These are phyloP conservation scores for Dryocosmus kuriphilus DNA, from an alignment of 2,888 invertebrate species.

Conservation along the genomic window DNA sequence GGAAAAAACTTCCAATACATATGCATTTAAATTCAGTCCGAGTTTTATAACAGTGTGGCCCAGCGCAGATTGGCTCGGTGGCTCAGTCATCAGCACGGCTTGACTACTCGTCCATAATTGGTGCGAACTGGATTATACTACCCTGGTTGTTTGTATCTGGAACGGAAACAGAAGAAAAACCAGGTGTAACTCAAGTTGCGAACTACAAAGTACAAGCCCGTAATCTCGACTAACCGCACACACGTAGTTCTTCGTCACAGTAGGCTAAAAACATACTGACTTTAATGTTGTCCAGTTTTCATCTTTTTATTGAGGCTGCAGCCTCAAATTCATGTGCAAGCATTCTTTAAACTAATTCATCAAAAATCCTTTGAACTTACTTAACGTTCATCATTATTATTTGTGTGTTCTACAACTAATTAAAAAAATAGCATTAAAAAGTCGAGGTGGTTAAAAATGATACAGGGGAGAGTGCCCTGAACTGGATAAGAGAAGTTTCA, in stretches of 20 bases:
- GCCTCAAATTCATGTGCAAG: neutral
- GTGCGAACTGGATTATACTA: constrained; percentile 60
- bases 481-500: no score
- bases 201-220: constrained; percentile 23
- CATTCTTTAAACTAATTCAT: no score
- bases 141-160: constrained; percentile 74
- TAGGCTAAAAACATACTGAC: neutral
- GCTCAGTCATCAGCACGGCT: neutral
- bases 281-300: neutral
- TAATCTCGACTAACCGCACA: constrained; percentile 44
- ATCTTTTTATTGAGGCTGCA: neutral
- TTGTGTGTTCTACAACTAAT: no score
- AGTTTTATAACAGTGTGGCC: no score
- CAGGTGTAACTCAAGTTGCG: constrained; percentile 57
- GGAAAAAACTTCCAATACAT: no score
- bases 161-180: constrained; percentile 75
- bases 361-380: no score
- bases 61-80: neutral
- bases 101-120: constrained; percentile 63
- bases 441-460: neutral
- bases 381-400: no score
- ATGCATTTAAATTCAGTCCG: no score
- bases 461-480: no score
- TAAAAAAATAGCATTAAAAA: no score
- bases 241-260: neutral